Conservation (phyloP, 1,140 invertebrate species). For the Ceratitis capitata region DNA sequence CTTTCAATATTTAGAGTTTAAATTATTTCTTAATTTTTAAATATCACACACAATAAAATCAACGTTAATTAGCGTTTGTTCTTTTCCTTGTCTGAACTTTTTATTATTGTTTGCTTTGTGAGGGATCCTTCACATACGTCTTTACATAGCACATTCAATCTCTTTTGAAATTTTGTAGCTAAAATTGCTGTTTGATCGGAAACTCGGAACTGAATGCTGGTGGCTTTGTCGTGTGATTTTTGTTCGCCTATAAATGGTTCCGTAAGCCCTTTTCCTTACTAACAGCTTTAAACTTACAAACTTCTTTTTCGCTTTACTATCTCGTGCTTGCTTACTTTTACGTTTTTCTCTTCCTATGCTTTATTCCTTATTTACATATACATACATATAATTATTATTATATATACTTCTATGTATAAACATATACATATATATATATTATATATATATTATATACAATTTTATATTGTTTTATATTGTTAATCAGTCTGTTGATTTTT, state of each 20-base stretch:
- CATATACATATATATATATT: conserved; percentile 40
- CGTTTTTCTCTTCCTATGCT: conserved; percentile 39
- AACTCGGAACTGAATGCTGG: background rate
- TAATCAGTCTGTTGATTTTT: conserved; percentile 66
- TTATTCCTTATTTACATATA: conserved; percentile 56
- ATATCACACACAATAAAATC: conserved; percentile 66
- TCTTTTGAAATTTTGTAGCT: conserved; percentile 41
- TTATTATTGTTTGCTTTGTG: conserved; percentile 38
- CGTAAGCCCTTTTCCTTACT: conserved; percentile 35
- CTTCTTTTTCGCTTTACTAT: conserved; percentile 39
- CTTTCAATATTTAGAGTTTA: conserved; percentile 36
- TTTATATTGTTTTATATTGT: conserved; percentile 46
- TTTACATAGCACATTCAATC: conserved; percentile 43
- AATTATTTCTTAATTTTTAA: conserved; percentile 61
- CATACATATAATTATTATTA: conserved; percentile 50
- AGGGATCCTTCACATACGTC: conserved; percentile 43
- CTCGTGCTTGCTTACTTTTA: conserved; percentile 32
- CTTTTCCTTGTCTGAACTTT: conserved; percentile 36
- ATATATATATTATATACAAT: conserved; percentile 40
- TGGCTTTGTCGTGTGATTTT: background rate
- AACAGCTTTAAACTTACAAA: conserved; percentile 21
- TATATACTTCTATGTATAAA: conserved; percentile 41
- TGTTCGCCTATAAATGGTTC: background rate
- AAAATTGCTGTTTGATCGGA: background rate
- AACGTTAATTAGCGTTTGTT: conserved; percentile 50